Evolutionary conservation across 1,140 invertebrate genomes (phyloP).

Genomic region (Brachionus angularis): DNA sequence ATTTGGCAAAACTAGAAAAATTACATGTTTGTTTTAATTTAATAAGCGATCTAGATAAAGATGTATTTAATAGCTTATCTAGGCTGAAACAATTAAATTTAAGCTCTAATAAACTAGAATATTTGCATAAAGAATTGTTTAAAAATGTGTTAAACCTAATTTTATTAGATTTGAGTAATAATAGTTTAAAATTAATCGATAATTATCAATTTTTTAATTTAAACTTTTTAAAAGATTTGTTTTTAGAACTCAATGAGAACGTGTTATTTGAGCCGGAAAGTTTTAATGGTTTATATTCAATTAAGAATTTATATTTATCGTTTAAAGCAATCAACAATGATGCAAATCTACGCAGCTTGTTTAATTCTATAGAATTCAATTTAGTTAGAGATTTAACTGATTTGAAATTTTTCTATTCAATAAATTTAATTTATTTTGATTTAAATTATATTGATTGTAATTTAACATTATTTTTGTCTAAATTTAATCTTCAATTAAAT

Average conservation of each 20-base stretch:
- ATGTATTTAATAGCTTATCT: background rate
- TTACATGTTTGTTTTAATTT: background rate
- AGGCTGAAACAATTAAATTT: background rate
- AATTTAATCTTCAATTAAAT: too few species aligned
- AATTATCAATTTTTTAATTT: background rate
- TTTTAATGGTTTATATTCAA: background rate
- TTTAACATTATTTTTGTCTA: too few species aligned
- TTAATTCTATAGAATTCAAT: too few species aligned
- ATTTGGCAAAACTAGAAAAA: background rate
- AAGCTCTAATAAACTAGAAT: conserved; percentile 2
- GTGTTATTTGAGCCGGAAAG: background rate
- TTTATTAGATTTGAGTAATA: background rate
- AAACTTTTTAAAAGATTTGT: background rate
- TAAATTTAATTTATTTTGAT: too few species aligned
- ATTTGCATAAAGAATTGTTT: background rate
- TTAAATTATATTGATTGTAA: too few species aligned
- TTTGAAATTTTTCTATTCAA: too few species aligned
- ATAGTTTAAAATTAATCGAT: background rate
- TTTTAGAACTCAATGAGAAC: background rate
- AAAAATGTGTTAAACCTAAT: background rate
- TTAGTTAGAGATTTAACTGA: too few species aligned
- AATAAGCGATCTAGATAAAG: background rate
- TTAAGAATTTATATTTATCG: background rate
- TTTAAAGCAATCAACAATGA: conserved; percentile 3
- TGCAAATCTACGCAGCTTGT: too few species aligned